Evolutionary conservation across 2,113 vertebrate species (phyloP).

Genomic region (Scartelaos histophorus): DNA sequence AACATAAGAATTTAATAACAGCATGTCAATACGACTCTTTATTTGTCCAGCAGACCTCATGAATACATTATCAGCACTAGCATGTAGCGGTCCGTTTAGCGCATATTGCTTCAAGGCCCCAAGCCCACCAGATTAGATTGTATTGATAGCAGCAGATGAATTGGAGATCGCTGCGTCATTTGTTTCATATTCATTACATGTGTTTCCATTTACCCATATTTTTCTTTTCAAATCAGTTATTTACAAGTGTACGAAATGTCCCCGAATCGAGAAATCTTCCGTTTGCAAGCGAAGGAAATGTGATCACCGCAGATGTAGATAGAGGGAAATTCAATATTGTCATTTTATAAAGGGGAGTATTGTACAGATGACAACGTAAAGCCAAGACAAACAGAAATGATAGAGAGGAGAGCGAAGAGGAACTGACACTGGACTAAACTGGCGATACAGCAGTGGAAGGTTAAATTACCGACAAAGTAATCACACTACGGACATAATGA

Average conservation of each 20-base stretch:
- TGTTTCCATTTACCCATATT: conserved; percentile 67
- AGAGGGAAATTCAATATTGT: conserved; percentile 18
- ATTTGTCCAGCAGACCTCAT: conserved; percentile 48
- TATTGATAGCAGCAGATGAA: conserved; percentile 67
- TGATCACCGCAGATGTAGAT: conserved; percentile 25
- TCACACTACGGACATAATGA: not conserved
- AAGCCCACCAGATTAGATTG: conserved; percentile 62
- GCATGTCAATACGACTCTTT: conserved; percentile 49
- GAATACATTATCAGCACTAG: conserved; percentile 57
- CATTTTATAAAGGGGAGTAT: conserved; percentile 17
- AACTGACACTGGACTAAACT: not conserved
- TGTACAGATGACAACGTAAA: conserved; percentile 2
- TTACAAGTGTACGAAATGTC: conserved; percentile 3
- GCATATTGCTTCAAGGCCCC: conserved; percentile 55
- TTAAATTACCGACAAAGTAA: not conserved
- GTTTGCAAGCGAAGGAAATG: conserved; percentile 22
- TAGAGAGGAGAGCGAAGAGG: not conserved
- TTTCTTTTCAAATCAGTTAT: conserved; percentile 26
- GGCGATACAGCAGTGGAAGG: not conserved
- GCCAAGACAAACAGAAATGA: conserved; percentile 12
- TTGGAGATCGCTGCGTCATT: conserved; percentile 65
- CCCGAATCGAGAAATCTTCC: conserved; percentile 23
- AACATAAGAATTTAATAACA: conserved; percentile 69
- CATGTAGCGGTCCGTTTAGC: conserved; percentile 41
- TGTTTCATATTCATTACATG: conserved; percentile 67